These are phyloP conservation scores for Caranx ignobilis DNA, from an alignment of 2,113 vertebrate genomes.

Conservation along the genomic window DNA sequence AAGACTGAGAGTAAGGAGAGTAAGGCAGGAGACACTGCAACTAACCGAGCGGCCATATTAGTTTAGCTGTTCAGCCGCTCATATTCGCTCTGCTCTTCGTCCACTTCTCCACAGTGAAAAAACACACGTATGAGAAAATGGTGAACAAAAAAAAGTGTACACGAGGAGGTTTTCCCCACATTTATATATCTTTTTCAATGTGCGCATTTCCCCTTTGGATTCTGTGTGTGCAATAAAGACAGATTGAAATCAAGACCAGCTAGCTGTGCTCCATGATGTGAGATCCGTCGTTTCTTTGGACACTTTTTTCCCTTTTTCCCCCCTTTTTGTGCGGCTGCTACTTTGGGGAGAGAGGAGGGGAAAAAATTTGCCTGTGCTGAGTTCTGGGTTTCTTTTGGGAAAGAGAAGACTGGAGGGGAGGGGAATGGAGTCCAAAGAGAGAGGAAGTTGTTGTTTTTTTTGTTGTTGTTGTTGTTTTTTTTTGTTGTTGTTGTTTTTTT, in stretches of 20 bases:
- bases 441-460: constrained; percentile 60
- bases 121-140: constrained; percentile 38
- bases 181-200: constrained; percentile 66
- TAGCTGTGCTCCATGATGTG: constrained; percentile 55
- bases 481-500: constrained; percentile 60
- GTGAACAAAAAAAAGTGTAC: constrained; percentile 34
- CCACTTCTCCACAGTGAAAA: constrained; percentile 21
- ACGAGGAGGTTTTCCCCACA: constrained; percentile 64
- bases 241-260: constrained; percentile 46
- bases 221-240: neutral
- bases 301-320: constrained; percentile 55
- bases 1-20: constrained; percentile 47
- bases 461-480: neutral
- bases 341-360: constrained; percentile 75
- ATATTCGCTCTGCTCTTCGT: constrained; percentile 41
- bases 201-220: constrained; percentile 45
- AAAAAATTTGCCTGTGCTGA: constrained; percentile 80
- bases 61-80: constrained; percentile 47
- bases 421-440: constrained; percentile 69
- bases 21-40: constrained; percentile 47
- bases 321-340: constrained; percentile 75
- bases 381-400: constrained; percentile 84
- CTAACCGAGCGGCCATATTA: constrained; percentile 71
- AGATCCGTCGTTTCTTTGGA: constrained; percentile 69
- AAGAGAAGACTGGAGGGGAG: constrained; percentile 82